Evolutionary conservation across 1,140 invertebrate species (phyloP), one percentile per base, ranked within the genome.

Genomic region (Orchestia grillus): DNA sequence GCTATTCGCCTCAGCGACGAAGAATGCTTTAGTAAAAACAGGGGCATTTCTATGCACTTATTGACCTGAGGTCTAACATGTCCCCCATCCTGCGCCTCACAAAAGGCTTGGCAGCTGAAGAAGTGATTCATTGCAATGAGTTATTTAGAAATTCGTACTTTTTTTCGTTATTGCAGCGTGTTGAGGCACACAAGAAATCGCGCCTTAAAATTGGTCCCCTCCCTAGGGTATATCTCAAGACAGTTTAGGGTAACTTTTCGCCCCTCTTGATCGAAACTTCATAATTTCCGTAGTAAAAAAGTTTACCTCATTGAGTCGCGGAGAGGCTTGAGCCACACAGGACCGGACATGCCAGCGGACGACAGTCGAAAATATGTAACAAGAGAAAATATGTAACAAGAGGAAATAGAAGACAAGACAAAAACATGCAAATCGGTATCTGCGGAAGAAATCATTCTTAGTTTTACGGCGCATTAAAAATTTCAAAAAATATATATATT

Each of bases 261-360:
- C 92, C 92, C 92, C 44, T 45, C 16, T 19, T 94, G 92, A 94
- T 94, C 92, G 92, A 44, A 94, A 94, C 92, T 94, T 94, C 43
- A 94, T 94, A 94, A 94, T 94, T 94, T 94, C 40, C 92, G 43
- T 44, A 44, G 40, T 40, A 45, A 94, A 94, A 94, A 94, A 94
- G 92, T 94, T 94, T 77, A 77, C 62, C 62, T 77, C 62, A 43
- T 91, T 42, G 88, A 91, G 88, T 91, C 41, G 88, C 88, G 41
- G 88, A 53, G 62, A 77, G 36, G 11, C 62, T 77, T 28, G 62
- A 77, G 15, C 62, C 62, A 15, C 28, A 77, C 62, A 77, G 36
- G 62, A 77, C 62, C 36, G n/a, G n/a, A 23, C 36, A 28, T 77
- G 11, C 1, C 62, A 77, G 62, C 62, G 36, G 62, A 77, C 62